phyloP scores from a whole-genome alignment of 1,140 invertebrate species.

The Araneus ventricosus region DNA sequence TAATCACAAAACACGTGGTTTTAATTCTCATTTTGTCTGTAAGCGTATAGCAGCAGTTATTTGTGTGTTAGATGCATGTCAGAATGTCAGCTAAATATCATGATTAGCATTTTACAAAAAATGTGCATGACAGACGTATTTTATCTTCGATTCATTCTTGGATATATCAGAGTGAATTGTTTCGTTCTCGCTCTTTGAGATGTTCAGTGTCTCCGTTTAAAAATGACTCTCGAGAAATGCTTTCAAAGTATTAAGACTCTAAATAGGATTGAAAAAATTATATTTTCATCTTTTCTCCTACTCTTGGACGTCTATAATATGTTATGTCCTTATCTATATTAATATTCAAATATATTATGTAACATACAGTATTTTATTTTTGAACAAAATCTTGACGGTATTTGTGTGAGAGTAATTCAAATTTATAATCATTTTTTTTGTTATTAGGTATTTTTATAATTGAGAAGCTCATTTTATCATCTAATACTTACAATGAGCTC shows the following conservation, averaged over 20 bases:
- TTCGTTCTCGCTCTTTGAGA: slow-evolving; percentile 46
- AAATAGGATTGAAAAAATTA: too few relatives aligned
- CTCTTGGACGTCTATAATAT: too few relatives aligned
- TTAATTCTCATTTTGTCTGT: slow-evolving; percentile 42
- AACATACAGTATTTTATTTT: too few relatives aligned
- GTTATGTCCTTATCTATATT: too few relatives aligned
- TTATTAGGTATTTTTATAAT: too few relatives aligned
- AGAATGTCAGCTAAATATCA: slow-evolving; percentile 39
- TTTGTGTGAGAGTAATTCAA: too few relatives aligned
- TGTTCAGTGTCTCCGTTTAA: not conserved
- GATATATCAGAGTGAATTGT: slow-evolving; percentile 19
- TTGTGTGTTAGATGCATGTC: slow-evolving; percentile 72
- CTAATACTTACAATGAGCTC: not conserved
- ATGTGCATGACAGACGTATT: slow-evolving; percentile 60
- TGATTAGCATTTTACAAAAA: slow-evolving; percentile 55
- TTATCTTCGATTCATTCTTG: slow-evolving; percentile 51
- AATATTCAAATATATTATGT: too few relatives aligned
- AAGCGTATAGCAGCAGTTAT: slow-evolving; percentile 62
- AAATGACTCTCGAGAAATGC: not conserved
- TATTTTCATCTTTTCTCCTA: too few relatives aligned
- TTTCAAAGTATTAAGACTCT: slow-evolving; percentile 37
- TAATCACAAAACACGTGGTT: slow-evolving; percentile 55
- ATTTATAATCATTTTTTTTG: too few relatives aligned
- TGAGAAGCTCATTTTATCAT: not conserved
- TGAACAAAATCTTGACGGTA: too few relatives aligned